Evolutionary conservation across 2,797 vertebrate species (phyloP).

Genomic region (Adrianichthys oophorus): DNA sequence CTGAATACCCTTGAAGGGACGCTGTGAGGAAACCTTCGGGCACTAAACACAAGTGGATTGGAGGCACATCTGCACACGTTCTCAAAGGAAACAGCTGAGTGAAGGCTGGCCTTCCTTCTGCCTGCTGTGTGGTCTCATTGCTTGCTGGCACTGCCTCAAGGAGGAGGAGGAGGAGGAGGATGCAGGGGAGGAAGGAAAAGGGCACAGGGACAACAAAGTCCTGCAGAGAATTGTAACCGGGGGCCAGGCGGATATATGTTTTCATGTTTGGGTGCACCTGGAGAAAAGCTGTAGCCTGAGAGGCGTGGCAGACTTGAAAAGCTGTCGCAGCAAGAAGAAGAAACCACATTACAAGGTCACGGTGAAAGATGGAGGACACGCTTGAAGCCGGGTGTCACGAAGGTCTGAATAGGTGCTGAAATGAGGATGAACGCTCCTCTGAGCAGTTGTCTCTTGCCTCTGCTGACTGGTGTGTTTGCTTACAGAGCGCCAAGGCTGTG

Average conservation of each 20-base stretch:
- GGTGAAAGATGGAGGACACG: slow-evolving; percentile 40
- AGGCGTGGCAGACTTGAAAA: slow-evolving; percentile 15
- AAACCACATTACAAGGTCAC: slow-evolving; percentile 22
- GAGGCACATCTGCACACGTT: slow-evolving; percentile 14
- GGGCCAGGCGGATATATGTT: slow-evolving; percentile 22
- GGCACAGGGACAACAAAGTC: background rate
- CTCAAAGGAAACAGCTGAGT: slow-evolving; percentile 37
- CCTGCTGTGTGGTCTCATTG: slow-evolving; percentile 46
- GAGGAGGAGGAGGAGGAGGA: background rate
- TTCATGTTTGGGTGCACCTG: slow-evolving; percentile 42
- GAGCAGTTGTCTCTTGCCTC: slow-evolving; percentile 8
- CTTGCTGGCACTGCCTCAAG: slow-evolving; percentile 15
- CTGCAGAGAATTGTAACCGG: background rate
- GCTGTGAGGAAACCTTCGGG: slow-evolving; percentile 1
- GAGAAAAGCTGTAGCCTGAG: slow-evolving; percentile 18
- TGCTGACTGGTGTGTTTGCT: slow-evolving; percentile 34
- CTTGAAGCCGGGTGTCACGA: slow-evolving; percentile 18
- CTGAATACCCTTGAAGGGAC: slow-evolving; percentile 2
- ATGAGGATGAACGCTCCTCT: slow-evolving; percentile 6
- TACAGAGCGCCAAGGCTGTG: slow-evolving; percentile 42
- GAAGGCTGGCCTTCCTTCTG: slow-evolving; percentile 20
- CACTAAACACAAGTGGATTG: slow-evolving; percentile 27
- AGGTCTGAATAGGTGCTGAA: slow-evolving; percentile 11
- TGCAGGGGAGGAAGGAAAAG: background rate
- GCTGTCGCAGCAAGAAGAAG: slow-evolving; percentile 12